Conservation (phyloP, 2,113 vertebrate species). For the Nymphicus hollandicus region DNA sequence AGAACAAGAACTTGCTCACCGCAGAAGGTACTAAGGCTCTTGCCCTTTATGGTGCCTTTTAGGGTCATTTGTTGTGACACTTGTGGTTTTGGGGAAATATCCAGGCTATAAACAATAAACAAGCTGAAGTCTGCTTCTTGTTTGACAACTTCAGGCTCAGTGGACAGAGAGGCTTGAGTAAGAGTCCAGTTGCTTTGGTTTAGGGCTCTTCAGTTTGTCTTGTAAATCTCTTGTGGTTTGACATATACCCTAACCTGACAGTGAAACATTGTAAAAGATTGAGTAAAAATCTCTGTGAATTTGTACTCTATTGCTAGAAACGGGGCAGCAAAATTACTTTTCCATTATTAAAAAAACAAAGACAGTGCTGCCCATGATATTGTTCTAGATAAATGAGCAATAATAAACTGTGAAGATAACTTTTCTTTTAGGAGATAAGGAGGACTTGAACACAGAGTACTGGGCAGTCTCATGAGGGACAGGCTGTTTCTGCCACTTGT, state of each 20-base stretch:
- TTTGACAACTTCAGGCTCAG: neutral
- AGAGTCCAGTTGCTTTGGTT: neutral
- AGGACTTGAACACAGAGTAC: neutral
- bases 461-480: neutral
- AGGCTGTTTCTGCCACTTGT: neutral
- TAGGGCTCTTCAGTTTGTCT: conserved; percentile 9
- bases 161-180: neutral
- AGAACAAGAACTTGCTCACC: conserved; percentile 8
- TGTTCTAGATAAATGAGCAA: neutral
- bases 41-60: conserved; percentile 28
- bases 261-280: neutral
- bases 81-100: neutral
- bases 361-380: neutral
- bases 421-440: neutral
- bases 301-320: neutral
- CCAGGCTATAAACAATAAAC: conserved; percentile 4
- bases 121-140: neutral
- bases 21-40: neutral
- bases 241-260: conserved; percentile 19
- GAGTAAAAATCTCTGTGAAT: conserved; percentile 12
- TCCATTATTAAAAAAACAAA: neutral
- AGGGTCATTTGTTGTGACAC: conserved; percentile 24
- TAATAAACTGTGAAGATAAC: neutral
- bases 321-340: conserved; percentile 1
- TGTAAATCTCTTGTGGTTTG: conserved; percentile 10